Conservation (phyloP, 2,113 vertebrate species). For the Chrysemys picta region DNA sequence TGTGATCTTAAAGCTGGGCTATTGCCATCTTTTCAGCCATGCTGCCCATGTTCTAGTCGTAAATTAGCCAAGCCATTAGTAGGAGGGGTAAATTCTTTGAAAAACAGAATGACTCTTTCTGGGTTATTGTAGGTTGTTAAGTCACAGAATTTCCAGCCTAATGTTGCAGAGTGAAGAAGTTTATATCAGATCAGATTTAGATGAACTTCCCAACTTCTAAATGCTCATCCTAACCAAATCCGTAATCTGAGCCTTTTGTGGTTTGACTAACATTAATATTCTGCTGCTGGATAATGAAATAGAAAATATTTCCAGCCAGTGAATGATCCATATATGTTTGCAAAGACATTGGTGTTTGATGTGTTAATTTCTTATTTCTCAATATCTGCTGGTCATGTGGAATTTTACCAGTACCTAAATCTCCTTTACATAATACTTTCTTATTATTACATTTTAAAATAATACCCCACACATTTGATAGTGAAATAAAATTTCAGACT, state of each 20-base stretch:
- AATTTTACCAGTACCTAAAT: neutral
- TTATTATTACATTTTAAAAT: neutral
- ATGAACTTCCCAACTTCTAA: neutral
- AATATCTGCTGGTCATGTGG: neutral
- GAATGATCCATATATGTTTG: conserved; percentile 27
- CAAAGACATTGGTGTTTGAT: neutral
- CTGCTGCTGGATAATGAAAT: conserved; percentile 8
- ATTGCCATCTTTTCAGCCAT: neutral
- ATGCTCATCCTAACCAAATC: neutral
- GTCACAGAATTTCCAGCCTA: neutral
- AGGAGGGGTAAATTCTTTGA: neutral
- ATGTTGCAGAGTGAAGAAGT: fast-evolving
- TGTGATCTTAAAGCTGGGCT: neutral
- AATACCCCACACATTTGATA: neutral
- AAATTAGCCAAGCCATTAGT: neutral
- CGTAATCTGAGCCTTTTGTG: neutral
- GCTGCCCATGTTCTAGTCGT: neutral
- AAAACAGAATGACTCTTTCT: neutral
- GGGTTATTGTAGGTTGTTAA: neutral
- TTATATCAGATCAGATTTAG: neutral
- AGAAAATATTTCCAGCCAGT: conserved; percentile 12
- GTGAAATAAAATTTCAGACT: neutral
- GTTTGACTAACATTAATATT: neutral
- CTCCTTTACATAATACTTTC: neutral
- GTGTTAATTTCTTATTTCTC: conserved; percentile 20